These are phyloP conservation scores for Pilophorus perplexus DNA, from an alignment of 2,888 invertebrate species.

Conservation along the genomic window DNA sequence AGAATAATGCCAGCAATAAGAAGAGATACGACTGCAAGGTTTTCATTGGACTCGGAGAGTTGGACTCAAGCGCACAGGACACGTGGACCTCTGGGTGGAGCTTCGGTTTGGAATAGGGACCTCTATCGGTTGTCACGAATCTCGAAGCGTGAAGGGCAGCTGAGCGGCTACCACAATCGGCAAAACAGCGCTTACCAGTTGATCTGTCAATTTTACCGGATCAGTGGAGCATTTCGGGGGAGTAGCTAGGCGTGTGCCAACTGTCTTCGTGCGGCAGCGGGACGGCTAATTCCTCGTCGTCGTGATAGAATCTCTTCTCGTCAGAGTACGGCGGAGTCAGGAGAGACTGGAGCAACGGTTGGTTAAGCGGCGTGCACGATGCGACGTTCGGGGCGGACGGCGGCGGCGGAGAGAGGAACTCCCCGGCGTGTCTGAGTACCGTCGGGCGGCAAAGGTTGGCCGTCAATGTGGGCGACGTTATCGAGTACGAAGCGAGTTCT, in stretches of 20 bases:
- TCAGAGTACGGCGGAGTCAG: conserved; percentile 41
- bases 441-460: conserved; percentile 45
- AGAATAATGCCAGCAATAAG: too few species aligned
- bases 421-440: conserved; percentile 42
- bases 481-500: conserved; percentile 39
- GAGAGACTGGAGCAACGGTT: conserved; percentile 14
- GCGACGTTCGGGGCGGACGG: conserved; percentile 1
- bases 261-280: conserved; percentile 31
- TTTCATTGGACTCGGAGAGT: too few species aligned
- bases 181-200: too few species aligned
- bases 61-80: too few species aligned
- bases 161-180: too few species aligned
- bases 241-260: conserved; percentile 8
- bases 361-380: conserved; percentile 11
- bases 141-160: too few species aligned
- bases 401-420: conserved; percentile 30
- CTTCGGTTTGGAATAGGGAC: too few species aligned
- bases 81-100: too few species aligned
- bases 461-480: conserved; percentile 17
- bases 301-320: conserved; percentile 36
- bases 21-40: too few species aligned
- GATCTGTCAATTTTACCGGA: not conserved
- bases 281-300: conserved; percentile 43
- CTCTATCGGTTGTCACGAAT: too few species aligned
- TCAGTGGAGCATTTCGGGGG: conserved; percentile 16